Base-by-base conservation (phyloP, 2,888 invertebrate species). In the Synanthedon myopaeformis region DNA sequence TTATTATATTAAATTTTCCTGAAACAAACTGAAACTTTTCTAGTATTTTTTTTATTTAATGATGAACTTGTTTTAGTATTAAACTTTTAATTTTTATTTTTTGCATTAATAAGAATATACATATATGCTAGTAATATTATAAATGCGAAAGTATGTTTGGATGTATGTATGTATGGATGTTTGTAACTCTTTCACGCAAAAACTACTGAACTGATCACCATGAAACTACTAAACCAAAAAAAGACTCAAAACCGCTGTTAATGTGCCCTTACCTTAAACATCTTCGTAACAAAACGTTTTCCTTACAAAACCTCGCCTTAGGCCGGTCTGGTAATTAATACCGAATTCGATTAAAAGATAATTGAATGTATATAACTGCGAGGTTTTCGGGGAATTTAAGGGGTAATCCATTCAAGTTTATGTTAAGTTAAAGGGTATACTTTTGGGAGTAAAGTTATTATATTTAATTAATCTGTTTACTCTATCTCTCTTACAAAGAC, bases 321-420 rank as follows among this genome's bases (percentile, higher is more conserved):
- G 56, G 55, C 55, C 52, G 52, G 55, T 54, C 48, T 51, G 50
- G 52, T 56, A 60, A 61, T 61, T 58, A 57, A 57, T 56, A 60
- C 55, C 23, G 55, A 56, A 56, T 58, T 61, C 57, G 53, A 57
- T 59, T 57, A 58, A 57, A 55, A 58, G 55, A 54, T 58, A 60
- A 60, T 60, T 59, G 55, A 58, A 57, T 56, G 52, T 58, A 53
- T 54, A 45, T 45, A 45, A 45, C 45, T 45, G 45, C n/a, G 45
- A 14, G 45, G 45, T 45, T 45, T 45, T 45, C 45, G 45, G 45
- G 35, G 14, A 45, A 45, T 45, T 45, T 45, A 13, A 45, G 14
- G 13, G 45, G 14, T 45, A 14, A 45, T 45, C 45, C 45, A 13
- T 45, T n/a, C 14, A 45, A 45, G n/a, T 45, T 45, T 13, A 45